These are phyloP conservation scores for Pteronotus mesoamericanus DNA, from an alignment of 2,797 vertebrate species.

Conservation along the genomic window DNA sequence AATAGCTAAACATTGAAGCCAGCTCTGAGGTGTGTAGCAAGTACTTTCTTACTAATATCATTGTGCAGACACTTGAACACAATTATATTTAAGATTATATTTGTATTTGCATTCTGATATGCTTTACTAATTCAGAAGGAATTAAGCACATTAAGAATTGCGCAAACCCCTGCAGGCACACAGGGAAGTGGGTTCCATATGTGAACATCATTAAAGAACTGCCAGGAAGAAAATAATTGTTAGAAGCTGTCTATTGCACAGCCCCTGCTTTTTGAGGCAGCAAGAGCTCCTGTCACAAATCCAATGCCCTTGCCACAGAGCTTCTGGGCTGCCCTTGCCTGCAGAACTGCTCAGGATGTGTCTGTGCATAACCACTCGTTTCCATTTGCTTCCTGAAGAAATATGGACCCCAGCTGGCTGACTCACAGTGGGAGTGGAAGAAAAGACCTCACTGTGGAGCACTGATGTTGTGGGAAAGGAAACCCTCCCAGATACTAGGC, in stretches of 20 bases:
- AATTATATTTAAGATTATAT: not conserved
- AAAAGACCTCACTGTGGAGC: not conserved
- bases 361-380: not conserved
- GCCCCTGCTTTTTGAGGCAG: not conserved
- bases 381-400: not conserved
- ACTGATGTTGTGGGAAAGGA: not conserved
- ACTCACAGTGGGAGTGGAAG: not conserved
- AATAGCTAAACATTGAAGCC: not conserved
- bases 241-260: not conserved
- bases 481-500: not conserved
- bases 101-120: not conserved
- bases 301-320: no score
- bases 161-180: not conserved
- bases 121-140: not conserved
- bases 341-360: fast-evolving
- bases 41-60: not conserved
- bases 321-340: not conserved
- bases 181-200: not conserved
- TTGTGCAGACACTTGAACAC: not conserved
- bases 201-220: not conserved
- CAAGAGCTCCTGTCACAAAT: not conserved
- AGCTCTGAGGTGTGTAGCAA: not conserved
- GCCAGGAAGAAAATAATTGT: not conserved
- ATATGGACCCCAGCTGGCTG: not conserved
- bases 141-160: not conserved